Evolutionary conservation across 2,113 vertebrate genomes (phyloP).

Genomic region (Cettia cetti): DNA sequence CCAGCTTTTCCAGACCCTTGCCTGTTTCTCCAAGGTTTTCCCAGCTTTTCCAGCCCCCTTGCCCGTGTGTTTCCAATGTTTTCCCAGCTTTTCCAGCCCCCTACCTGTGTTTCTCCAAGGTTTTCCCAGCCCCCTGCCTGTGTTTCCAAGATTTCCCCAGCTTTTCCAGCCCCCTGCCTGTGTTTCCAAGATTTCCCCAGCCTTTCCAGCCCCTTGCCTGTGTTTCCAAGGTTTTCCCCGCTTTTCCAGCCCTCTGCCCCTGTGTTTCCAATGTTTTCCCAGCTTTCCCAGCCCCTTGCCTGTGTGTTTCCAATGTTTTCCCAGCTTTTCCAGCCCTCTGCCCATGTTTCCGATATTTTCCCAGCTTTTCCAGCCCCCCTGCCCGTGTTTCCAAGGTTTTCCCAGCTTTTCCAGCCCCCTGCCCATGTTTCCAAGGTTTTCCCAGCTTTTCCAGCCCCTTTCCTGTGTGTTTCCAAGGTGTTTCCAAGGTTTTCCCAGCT

Average conservation of each 20-base stretch:
- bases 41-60: not conserved
- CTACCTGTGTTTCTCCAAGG: not conserved
- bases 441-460: not conserved
- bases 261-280: no score
- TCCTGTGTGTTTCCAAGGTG: no score
- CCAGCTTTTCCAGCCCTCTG: not conserved
- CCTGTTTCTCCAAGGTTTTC: accelerated
- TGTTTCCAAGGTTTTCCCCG: not conserved
- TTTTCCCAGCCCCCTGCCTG: not conserved
- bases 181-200: not conserved
- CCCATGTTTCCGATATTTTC: accelerated
- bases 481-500: not conserved
- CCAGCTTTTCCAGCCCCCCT: not conserved
- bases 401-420: not conserved
- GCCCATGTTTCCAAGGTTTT: no score
- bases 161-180: not conserved
- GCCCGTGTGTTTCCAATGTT: not conserved
- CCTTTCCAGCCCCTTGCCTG: accelerated
- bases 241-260: not conserved
- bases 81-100: not conserved
- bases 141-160: not conserved
- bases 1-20: not conserved
- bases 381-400: not conserved
- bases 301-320: accelerated
- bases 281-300: not conserved